Percentiles rank a stretch among this genome's conserved stretches.
These are phyloP conservation scores for Epizoanthus ramosus DNA, from an alignment of 92 coral and sea anemone species.

Conservation along the genomic window DNA sequence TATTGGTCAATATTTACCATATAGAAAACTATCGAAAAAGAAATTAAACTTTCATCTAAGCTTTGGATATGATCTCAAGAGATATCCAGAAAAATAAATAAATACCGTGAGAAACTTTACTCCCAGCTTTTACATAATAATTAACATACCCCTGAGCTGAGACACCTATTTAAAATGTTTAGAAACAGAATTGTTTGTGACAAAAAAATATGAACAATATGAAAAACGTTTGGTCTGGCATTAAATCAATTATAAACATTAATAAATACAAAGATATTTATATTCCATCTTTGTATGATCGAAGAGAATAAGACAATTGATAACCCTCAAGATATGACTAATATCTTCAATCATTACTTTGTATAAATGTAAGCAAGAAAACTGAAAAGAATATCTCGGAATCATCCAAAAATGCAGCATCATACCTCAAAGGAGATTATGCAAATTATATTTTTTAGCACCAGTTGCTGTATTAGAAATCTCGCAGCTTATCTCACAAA, in stretches of 20 bases:
- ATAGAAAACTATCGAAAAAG: constrained; percentile 8
- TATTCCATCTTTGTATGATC: constrained; percentile 21
- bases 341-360: constrained; percentile 6
- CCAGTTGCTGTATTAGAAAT: constrained; percentile 36
- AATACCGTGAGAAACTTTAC: constrained; percentile 35
- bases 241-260: constrained; percentile 15
- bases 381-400: constrained; percentile 29
- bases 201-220: constrained; percentile 28
- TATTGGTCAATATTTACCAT: not conserved
- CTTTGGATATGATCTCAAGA: not conserved
- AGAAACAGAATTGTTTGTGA: constrained; percentile 33
- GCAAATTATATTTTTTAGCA: constrained; percentile 31
- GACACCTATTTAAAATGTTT: constrained; percentile 33
- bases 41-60: constrained; percentile 1
- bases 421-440: constrained; percentile 36
- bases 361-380: constrained; percentile 14
- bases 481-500: constrained; percentile 20
- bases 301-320: constrained; percentile 31
- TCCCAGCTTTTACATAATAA: constrained; percentile 34
- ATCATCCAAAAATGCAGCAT: constrained; percentile 7
- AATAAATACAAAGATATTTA: constrained; percentile 28
- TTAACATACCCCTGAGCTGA: constrained; percentile 5
- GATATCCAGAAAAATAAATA: constrained; percentile 13
- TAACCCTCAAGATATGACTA: constrained; percentile 39
- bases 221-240: constrained; percentile 36